Base-by-base conservation (phyloP, 2,888 invertebrate species). In the Carterocephalus palaemon region DNA sequence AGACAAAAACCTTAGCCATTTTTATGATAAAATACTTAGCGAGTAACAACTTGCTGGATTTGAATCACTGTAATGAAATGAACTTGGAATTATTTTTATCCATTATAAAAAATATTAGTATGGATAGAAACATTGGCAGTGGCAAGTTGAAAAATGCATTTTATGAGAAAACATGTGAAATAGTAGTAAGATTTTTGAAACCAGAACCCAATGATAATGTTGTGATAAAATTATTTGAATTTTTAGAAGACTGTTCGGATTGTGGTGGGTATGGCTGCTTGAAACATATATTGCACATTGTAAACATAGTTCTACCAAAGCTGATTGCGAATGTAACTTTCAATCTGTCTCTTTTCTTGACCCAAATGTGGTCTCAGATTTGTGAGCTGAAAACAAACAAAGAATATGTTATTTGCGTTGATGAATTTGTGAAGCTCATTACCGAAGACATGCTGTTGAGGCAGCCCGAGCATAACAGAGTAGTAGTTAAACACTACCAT, bases 181-280 rank as follows among this genome's bases (percentile, higher is more conserved):
- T 78, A 36, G 54, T 81, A 13, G 60, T 68, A 47, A 37, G 48
- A 20, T 47, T 70, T 20, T 50, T 75, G 12, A 51, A 57, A 43
- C 49, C 59, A 17, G 39, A 60, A 7, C 22, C 47, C 33, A 34
- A 43, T 15, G 47, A 46, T 22, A 36, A 54, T 34, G 42, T 39
- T 16, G 39, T 59, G 49, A 22, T 36, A 42, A 62, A 60, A 16
- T 62, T 81, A 22, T 49, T 75, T 28, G 51, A 60, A 39, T 79
- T 66, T 51, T 55, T 81, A 40, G 69, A 77, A 45, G 70, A 69
- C 48, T n/a, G n/a, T n/a, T n/a, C n/a, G 23, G 83, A 87, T 57
- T 75, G 80, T 57, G 88, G 88, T 34, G 88, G 88, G 2, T 78
- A 82, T 60, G 82, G 80, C 1, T 85, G 84, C 46, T 51, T 88